Evolutionary conservation across 2,888 invertebrate genomes (phyloP).

Genomic region (Brachypalpus laphriformis): DNA sequence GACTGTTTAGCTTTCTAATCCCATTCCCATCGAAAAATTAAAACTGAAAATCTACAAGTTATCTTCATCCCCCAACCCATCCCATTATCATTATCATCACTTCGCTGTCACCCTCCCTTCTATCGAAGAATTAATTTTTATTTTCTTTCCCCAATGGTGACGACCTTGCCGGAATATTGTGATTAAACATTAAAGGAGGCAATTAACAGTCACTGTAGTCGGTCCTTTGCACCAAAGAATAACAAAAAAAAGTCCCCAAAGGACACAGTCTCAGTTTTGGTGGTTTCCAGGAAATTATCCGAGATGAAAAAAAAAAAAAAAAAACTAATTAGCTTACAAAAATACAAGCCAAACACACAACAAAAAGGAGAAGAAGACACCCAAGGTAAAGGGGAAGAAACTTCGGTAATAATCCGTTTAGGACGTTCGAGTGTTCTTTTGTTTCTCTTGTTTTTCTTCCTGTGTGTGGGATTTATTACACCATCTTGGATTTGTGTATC

Average conservation of each 20-base stretch:
- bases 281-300: not conserved
- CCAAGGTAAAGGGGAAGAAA: not conserved
- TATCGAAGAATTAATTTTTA: not conserved
- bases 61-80: not conserved
- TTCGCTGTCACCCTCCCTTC: not conserved
- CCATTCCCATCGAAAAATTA: not conserved
- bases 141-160: not conserved
- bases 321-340: not conserved
- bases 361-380: not conserved
- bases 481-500: constrained; percentile 12
- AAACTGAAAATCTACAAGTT: not conserved
- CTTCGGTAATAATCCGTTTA: constrained; percentile 11
- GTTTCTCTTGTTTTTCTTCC: not conserved
- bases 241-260: not conserved
- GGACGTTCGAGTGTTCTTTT: not conserved
- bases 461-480: not conserved
- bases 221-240: not conserved
- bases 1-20: not conserved
- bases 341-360: no score
- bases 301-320: not conserved
- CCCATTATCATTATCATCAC: not conserved
- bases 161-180: not conserved
- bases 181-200: not conserved
- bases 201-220: not conserved
- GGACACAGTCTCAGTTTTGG: not conserved